A percentile compares a stretch with the other conserved stretches of the same genome.
Evolutionary conservation across 1,140 invertebrate species (phyloP).

Genomic region (Vanessa atalanta): DNA sequence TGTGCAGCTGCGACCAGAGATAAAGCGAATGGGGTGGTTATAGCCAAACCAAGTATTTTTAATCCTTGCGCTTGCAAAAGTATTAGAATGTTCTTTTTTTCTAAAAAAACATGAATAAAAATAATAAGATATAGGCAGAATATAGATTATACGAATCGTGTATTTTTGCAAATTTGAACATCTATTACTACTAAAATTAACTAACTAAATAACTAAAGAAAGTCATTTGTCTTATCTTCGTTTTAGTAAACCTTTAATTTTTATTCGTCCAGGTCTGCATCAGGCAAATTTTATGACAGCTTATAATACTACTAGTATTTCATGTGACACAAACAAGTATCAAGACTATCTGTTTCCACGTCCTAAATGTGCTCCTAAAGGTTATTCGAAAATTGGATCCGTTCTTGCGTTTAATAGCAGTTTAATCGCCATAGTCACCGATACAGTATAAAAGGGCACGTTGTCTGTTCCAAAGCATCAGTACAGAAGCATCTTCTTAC

Average conservation of each 20-base stretch:
- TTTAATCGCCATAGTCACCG: slow-evolving; percentile 46
- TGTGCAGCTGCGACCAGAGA: slow-evolving; percentile 69
- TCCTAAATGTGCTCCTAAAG: neutral
- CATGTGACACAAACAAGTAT: slow-evolving; percentile 21
- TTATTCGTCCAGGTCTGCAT: too few relatives aligned
- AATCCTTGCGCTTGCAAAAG: slow-evolving; percentile 21
- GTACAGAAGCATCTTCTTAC: slow-evolving; percentile 56
- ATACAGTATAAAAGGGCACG: slow-evolving; percentile 60
- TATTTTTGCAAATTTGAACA: too few relatives aligned
- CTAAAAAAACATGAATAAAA: too few relatives aligned
- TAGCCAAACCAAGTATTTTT: slow-evolving; percentile 12
- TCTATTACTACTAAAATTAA: too few relatives aligned
- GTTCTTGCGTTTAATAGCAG: slow-evolving; percentile 70
- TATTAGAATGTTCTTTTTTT: too few relatives aligned
- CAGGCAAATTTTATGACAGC: too few relatives aligned
- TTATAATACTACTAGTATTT: too few relatives aligned
- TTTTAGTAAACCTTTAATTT: too few relatives aligned
- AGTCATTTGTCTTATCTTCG: too few relatives aligned
- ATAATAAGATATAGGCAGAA: too few relatives aligned
- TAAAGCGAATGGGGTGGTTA: slow-evolving; percentile 48
- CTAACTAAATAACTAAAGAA: too few relatives aligned
- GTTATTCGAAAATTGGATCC: slow-evolving; percentile 68
- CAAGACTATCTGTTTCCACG: neutral
- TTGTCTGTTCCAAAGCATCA: slow-evolving; percentile 44
- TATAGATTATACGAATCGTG: too few relatives aligned